Evolutionary conservation across 2,113 vertebrate genomes (phyloP).

Genomic region (Zapornia atra): DNA sequence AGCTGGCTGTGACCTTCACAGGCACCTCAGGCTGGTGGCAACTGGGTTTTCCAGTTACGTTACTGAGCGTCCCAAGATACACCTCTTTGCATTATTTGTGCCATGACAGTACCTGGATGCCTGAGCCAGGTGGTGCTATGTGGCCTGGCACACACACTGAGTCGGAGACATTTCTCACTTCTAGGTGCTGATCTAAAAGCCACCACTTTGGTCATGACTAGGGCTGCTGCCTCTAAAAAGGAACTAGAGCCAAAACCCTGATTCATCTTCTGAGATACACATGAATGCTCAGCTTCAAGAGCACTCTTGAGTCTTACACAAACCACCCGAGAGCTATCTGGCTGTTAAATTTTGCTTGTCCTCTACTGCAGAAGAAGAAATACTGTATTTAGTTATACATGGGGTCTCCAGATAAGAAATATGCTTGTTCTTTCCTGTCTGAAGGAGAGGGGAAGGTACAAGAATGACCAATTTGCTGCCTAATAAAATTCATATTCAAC

Average conservation of each 20-base stretch:
- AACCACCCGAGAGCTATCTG: background rate
- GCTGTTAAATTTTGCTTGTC: background rate
- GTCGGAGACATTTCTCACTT: background rate
- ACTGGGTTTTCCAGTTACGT: background rate
- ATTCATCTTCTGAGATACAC: background rate
- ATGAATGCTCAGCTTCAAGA: background rate
- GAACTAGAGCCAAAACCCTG: background rate
- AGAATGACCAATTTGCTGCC: background rate
- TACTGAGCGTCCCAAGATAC: background rate
- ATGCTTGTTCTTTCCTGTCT: background rate
- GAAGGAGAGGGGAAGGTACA: background rate
- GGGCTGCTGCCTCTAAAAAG: background rate
- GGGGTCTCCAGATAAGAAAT: background rate
- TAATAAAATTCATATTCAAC: background rate
- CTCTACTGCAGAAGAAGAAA: background rate
- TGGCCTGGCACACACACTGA: background rate
- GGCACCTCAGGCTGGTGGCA: background rate
- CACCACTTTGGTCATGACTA: background rate
- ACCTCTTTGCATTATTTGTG: background rate
- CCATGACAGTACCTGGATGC: background rate
- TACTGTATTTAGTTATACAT: background rate
- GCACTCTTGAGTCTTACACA: background rate
- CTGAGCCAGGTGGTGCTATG: constrained; percentile 15
- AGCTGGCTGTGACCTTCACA: background rate
- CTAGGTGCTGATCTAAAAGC: background rate